Conservation (phyloP, 2,113 vertebrate species). For the Tiliqua scincoides region DNA sequence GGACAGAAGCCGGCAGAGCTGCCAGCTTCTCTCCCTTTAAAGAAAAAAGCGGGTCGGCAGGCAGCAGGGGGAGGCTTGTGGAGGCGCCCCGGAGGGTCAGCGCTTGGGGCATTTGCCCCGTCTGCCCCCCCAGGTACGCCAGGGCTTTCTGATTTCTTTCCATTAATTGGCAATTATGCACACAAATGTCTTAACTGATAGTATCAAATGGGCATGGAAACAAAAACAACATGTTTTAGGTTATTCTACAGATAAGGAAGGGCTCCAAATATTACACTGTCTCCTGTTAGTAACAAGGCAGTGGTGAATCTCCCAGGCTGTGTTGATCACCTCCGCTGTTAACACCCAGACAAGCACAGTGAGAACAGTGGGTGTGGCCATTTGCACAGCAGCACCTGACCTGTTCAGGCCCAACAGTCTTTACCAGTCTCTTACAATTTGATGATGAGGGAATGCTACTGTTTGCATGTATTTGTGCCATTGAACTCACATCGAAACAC, state of each 20-base stretch:
- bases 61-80: too few relatives aligned
- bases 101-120: too few relatives aligned
- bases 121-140: too few relatives aligned
- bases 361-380: neutral
- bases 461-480: neutral
- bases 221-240: neutral
- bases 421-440: neutral
- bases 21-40: too few relatives aligned
- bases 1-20: too few relatives aligned
- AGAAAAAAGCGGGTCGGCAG: too few relatives aligned
- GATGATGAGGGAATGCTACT: rapidly evolving
- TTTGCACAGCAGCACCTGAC: rapidly evolving
- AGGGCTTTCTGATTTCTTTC: neutral
- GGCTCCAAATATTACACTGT: rapidly evolving
- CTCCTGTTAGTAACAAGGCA: neutral
- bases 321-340: neutral
- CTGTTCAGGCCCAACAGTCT: neutral
- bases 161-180: neutral
- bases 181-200: neutral
- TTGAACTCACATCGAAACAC: neutral
- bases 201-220: neutral
- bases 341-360: neutral
- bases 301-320: neutral
- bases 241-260: neutral
- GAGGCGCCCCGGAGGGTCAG: too few relatives aligned